Evolutionary conservation across 1,140 invertebrate genomes (phyloP), one percentile per base, ranked within the genome.

Genomic region (Drosophila murphyi): DNA sequence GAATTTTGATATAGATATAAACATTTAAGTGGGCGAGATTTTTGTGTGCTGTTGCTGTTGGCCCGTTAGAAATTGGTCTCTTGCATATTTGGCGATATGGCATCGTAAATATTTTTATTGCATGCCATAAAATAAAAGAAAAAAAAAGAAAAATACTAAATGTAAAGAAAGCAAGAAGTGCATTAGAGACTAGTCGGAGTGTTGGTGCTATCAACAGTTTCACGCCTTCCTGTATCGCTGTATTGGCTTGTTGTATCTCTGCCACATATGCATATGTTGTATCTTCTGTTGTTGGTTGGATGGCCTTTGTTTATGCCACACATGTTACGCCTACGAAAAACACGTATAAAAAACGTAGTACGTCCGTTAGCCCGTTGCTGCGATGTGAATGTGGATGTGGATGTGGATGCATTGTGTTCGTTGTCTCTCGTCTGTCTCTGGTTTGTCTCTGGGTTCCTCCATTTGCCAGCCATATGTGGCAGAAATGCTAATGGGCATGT

Each of bases 291-390:
- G 56, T 20, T 20, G 20, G 20, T 20, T 20, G 20, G 20, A 20
- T 60, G 64, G 63, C 45, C 59, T 63, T 75, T 75, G 72, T 75
- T 75, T 75, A 72, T 76, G 73, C 73, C 69, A 76, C 73, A 76
- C 73, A 76, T 76, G 73, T 72, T 76, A 76, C 73, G 73, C 73
- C 73, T 76, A 76, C 73, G 73, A 72, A 76, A 60, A 72, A 71
- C 54, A 64, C 72, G 52, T 71, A 75, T 70, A 75, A 75, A 75
- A 75, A 75, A 63, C 67, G 54, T 48, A 51, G 32, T 60, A 70
- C 52, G 63, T 56, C 72, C 68, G 65, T 57, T 63, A 43, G 37
- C 37, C 41, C 28, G 37, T 41, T 8, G 10, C 39, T 43, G 39
- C 39, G 20, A 20, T 20, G 20, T 20, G 20, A 20, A 20, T 20